Percentiles rank a stretch among this genome's conserved stretches.
These are phyloP conservation scores for Plestiodon gilberti DNA, from an alignment of 2,113 vertebrate genomes.

Conservation along the genomic window DNA sequence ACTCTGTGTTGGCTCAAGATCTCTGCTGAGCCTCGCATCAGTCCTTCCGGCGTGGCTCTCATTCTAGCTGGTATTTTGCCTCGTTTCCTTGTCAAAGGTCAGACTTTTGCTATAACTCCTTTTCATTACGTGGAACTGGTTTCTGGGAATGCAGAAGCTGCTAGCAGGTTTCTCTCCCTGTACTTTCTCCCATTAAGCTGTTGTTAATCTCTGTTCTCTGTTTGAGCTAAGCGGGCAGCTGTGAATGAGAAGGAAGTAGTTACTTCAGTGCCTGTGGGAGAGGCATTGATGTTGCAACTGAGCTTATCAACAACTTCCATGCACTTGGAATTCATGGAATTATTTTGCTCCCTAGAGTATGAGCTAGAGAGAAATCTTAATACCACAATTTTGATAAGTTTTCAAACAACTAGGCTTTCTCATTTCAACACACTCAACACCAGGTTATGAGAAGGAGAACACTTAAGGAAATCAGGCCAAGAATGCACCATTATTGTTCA, in stretches of 20 bases:
- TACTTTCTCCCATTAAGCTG: constrained; percentile 65
- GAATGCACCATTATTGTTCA: not conserved
- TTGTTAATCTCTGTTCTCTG: constrained; percentile 65
- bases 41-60: not conserved
- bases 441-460: constrained; percentile 6
- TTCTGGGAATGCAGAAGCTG: constrained; percentile 55
- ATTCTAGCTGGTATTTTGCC: constrained; percentile 35
- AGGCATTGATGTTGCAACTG: constrained; percentile 68
- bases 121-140: constrained; percentile 44
- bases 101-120: constrained; percentile 34
- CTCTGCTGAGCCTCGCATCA: constrained; percentile 17
- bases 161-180: constrained; percentile 59
- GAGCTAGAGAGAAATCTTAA: constrained; percentile 41
- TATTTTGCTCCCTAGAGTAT: constrained; percentile 33
- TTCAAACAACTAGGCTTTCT: not conserved
- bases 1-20: constrained; percentile 14
- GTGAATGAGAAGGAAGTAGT: constrained; percentile 72
- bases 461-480: constrained; percentile 7
- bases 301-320: constrained; percentile 70
- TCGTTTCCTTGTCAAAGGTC: constrained; percentile 54
- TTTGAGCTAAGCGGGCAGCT: constrained; percentile 70
- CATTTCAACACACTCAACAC: constrained; percentile 11
- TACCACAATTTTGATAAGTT: constrained; percentile 2
- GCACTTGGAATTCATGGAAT: constrained; percentile 58
- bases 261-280: constrained; percentile 65